A percentile compares a stretch with the other conserved stretches of the same genome.
Conservation (phyloP, 2,888 invertebrate genomes). For the Lochmaea crataegi region DNA sequence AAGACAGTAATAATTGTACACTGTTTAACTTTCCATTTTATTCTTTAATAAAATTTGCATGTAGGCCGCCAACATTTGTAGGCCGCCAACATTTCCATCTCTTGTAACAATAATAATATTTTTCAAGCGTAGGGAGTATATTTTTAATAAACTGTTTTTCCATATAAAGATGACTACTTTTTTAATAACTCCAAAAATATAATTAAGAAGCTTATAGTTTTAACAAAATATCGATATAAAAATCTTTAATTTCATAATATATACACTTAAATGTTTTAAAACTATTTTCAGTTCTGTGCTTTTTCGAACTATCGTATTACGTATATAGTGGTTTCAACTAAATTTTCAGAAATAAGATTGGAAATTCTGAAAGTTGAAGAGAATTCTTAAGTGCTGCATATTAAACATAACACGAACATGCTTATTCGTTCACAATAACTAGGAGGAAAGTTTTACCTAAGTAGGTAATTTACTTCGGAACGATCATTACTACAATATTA, state of each 20-base stretch:
- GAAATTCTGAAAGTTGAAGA: slow-evolving; percentile 25
- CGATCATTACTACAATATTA: background rate
- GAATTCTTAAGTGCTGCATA: slow-evolving; percentile 13
- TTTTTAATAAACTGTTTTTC: background rate
- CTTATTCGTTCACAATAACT: background rate
- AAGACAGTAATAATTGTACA: too few relatives aligned
- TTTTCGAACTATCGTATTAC: slow-evolving; percentile 41
- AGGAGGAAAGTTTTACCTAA: background rate
- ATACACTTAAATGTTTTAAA: slow-evolving; percentile 34
- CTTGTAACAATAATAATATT: background rate
- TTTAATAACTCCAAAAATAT: slow-evolving; percentile 9
- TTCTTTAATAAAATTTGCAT: too few relatives aligned
- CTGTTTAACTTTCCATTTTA: too few relatives aligned
- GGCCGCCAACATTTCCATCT: too few relatives aligned
- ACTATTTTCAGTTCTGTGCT: slow-evolving; percentile 44
- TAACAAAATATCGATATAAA: slow-evolving; percentile 40
- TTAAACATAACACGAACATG: background rate
- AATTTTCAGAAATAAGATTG: slow-evolving; percentile 31
- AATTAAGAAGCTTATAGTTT: slow-evolving; percentile 34
- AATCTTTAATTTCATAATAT: slow-evolving; percentile 40
- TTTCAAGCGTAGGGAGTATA: background rate
- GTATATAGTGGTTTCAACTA: slow-evolving; percentile 44
- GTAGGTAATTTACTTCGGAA: background rate
- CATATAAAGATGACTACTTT: slow-evolving; percentile 20
- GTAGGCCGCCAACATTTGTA: too few relatives aligned